A percentile compares a stretch with the other conserved stretches of the same genome.
These are phyloP conservation scores for Pseudomugil tenellus DNA, from an alignment of 2,797 vertebrate species.

Conservation along the genomic window DNA sequence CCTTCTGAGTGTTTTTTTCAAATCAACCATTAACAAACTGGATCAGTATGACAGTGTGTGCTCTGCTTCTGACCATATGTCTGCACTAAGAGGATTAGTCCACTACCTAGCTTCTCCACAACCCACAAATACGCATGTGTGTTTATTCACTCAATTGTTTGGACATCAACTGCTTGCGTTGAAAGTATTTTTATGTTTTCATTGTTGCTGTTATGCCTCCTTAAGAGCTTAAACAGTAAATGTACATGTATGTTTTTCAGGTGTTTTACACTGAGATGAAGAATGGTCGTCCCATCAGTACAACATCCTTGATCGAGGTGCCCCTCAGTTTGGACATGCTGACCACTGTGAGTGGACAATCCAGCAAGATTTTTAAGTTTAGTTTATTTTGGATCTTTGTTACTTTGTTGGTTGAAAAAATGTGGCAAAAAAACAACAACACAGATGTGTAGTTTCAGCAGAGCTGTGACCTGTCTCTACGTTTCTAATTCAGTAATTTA, in stretches of 20 bases:
- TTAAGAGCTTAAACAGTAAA: not conserved
- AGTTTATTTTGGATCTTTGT: not conserved
- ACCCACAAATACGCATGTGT: slow-evolving; percentile 45
- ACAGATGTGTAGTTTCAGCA: not conserved
- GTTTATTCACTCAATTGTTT: slow-evolving; percentile 49
- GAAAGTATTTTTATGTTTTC: slow-evolving; percentile 14
- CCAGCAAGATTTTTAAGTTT: not conserved
- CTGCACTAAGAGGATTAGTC: slow-evolving; percentile 77
- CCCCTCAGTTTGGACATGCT: slow-evolving; percentile 85
- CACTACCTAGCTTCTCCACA: slow-evolving; percentile 45
- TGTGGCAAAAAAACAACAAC: not conserved
- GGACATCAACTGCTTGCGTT: slow-evolving; percentile 30
- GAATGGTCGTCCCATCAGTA: slow-evolving; percentile 73
- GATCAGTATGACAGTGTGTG: slow-evolving; percentile 54
- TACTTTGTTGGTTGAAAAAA: not conserved
- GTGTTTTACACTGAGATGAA: slow-evolving; percentile 91
- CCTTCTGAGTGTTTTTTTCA: slow-evolving; percentile 45
- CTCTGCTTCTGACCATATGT: slow-evolving; percentile 75
- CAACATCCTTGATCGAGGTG: slow-evolving; percentile 81
- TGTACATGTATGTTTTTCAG: slow-evolving; percentile 64
- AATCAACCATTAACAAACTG: slow-evolving; percentile 56
- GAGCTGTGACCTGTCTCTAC: not conserved
- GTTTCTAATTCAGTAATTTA: not conserved
- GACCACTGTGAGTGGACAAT: slow-evolving; percentile 83
- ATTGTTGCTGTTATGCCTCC: not conserved